phyloP scores from a whole-genome alignment of 1,140 invertebrate genomes.

The Aphaenogaster rudis region DNA sequence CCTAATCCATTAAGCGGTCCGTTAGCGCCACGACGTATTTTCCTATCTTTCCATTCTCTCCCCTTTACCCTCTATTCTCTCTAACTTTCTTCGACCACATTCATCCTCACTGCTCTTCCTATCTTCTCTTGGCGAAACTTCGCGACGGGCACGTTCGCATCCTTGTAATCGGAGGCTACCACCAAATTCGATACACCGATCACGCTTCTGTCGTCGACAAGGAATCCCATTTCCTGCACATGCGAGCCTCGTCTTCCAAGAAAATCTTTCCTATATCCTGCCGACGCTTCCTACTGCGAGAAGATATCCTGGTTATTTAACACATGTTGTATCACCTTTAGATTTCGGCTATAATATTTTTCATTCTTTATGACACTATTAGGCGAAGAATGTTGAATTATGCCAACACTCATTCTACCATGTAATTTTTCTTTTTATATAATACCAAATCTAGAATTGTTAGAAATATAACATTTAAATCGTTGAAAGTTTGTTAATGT shows the following conservation, averaged over 20 bases:
- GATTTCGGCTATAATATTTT: neutral
- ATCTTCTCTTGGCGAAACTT: slow-evolving; percentile 22
- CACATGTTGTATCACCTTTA: neutral
- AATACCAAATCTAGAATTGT: neutral
- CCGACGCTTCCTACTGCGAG: neutral
- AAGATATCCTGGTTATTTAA: slow-evolving; percentile 42
- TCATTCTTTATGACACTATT: neutral
- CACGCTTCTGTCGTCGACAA: slow-evolving; percentile 64
- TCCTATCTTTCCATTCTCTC: neutral
- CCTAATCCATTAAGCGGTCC: slow-evolving; percentile 58
- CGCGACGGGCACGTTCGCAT: slow-evolving; percentile 53
- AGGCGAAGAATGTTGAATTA: neutral
- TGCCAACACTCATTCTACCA: neutral
- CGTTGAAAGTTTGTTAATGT: neutral
- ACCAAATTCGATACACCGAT: slow-evolving; percentile 65
- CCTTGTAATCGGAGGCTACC: slow-evolving; percentile 58
- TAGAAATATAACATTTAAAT: neutral
- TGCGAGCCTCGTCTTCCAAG: slow-evolving; percentile 41
- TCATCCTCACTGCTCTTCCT: neutral
- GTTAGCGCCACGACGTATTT: slow-evolving; percentile 47
- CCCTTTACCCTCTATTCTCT: neutral
- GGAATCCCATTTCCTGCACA: slow-evolving; percentile 65
- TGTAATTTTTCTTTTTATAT: neutral
- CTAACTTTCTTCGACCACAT: slow-evolving; percentile 39
- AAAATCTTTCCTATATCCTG: slow-evolving; percentile 65